Conservation (phyloP, 2,113 vertebrate genomes). For the Motacilla tschutschensis region DNA sequence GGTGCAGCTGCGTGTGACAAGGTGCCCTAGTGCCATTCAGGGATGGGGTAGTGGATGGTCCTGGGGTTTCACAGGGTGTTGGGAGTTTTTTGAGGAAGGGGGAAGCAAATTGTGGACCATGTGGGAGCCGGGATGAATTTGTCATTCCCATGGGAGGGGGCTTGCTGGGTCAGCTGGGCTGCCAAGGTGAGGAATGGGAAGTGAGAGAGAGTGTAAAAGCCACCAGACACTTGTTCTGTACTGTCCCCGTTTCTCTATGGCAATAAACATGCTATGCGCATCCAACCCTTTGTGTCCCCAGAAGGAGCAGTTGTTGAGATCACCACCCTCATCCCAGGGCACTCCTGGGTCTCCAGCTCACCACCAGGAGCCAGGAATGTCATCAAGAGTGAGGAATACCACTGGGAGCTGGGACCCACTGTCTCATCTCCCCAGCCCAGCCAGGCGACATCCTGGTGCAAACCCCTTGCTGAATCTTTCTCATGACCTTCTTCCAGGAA, state of each 20-base stretch:
- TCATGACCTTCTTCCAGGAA: not conserved
- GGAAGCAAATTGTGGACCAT: not conserved
- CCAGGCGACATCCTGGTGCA: not conserved
- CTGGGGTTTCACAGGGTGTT: not conserved
- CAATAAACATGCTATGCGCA: not conserved
- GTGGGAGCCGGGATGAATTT: fast-evolving
- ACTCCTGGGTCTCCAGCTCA: not conserved
- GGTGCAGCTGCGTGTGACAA: not conserved
- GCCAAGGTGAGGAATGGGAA: not conserved
- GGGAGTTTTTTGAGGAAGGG: not conserved
- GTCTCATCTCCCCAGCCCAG: not conserved
- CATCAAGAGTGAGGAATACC: not conserved
- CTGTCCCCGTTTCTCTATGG: not conserved
- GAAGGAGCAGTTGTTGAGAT: not conserved
- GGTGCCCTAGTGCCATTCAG: not conserved
- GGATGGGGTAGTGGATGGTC: not conserved
- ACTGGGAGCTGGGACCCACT: not conserved
- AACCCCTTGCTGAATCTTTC: not conserved
- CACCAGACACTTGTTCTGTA: not conserved
- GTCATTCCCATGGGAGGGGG: not conserved
- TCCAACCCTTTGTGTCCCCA: not conserved
- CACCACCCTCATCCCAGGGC: not conserved
- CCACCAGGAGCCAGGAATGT: not conserved
- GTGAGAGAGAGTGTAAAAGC: not conserved
- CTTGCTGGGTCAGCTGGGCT: not conserved